Conservation (phyloP, 2,797 vertebrate species). For the Phoeniculus purpureus region DNA sequence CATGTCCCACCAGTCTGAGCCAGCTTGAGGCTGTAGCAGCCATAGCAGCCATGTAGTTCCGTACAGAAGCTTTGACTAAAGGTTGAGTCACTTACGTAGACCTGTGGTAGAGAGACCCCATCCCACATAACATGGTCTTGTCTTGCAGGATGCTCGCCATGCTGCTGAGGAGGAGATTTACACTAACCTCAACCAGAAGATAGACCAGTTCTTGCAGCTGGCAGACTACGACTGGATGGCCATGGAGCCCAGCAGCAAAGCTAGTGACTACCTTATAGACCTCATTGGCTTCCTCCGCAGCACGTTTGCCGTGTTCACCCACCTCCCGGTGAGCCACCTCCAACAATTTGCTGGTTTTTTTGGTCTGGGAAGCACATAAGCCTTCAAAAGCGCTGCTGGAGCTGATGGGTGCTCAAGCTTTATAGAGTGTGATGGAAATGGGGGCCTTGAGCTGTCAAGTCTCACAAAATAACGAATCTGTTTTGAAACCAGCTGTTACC, state of each 20-base stretch:
- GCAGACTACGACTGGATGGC: constrained; percentile 94
- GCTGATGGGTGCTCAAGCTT: fast-evolving
- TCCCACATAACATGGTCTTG: fast-evolving
- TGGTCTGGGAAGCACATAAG: fast-evolving
- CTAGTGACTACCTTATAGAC: constrained; percentile 92
- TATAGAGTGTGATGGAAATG: fast-evolving
- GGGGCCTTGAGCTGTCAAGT: fast-evolving
- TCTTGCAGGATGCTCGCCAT: constrained; percentile 89
- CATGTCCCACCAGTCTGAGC: background rate
- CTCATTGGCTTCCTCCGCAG: constrained; percentile 93
- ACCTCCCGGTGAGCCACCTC: constrained; percentile 88
- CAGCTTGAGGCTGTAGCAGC: background rate
- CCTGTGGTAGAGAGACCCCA: background rate
- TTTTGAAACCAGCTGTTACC: background rate
- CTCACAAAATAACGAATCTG: background rate
- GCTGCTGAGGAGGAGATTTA: constrained; percentile 96
- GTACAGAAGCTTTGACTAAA: background rate
- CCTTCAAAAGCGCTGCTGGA: background rate
- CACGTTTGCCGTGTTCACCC: constrained; percentile 96
- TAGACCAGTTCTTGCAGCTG: constrained; percentile 97
- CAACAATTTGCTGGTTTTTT: background rate
- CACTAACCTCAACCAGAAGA: constrained; percentile 95
- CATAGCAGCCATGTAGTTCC: fast-evolving
- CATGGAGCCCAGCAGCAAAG: constrained; percentile 75
- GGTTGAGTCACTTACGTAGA: background rate